These are phyloP conservation scores for Columbina picui DNA, from an alignment of 2,113 vertebrate genomes.

Conservation along the genomic window DNA sequence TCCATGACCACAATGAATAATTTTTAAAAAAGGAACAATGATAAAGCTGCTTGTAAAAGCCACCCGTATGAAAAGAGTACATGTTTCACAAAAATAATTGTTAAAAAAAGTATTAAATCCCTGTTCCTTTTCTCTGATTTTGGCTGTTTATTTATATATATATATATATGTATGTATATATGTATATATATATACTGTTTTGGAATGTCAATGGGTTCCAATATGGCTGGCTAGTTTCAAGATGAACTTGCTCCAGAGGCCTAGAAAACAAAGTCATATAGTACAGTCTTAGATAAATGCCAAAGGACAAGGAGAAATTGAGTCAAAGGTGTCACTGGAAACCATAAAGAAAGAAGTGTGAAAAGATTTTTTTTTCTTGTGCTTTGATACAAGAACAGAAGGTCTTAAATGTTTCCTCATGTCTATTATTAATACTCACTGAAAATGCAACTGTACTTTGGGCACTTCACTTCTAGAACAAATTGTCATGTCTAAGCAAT, in stretches of 20 bases:
- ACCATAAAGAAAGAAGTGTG: constrained; percentile 1
- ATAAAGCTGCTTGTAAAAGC: constrained; percentile 85
- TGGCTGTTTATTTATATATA: constrained; percentile 78
- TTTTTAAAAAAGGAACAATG: constrained; percentile 74
- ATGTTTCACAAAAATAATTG: constrained; percentile 86
- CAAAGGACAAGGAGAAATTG: constrained; percentile 61
- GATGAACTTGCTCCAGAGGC: constrained; percentile 96
- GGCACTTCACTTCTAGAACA: background rate
- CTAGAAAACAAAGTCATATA: constrained; percentile 88
- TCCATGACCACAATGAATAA: constrained; percentile 77
- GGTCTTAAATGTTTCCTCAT: background rate
- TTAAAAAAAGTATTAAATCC: constrained; percentile 87
- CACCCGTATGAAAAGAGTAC: constrained; percentile 86
- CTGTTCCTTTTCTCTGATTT: constrained; percentile 87
- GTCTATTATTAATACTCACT: background rate
- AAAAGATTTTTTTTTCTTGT: background rate
- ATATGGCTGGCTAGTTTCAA: constrained; percentile 90
- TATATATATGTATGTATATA: constrained; percentile 61
- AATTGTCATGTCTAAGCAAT: background rate
- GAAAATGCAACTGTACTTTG: background rate
- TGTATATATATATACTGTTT: constrained; percentile 81
- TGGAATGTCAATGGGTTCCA: constrained; percentile 98
- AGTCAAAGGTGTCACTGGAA: constrained; percentile 59
- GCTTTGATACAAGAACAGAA: background rate
- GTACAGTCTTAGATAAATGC: constrained; percentile 76